Evolutionary conservation across 2,888 invertebrate genomes (phyloP).

Genomic region (Octonoba sinensis): DNA sequence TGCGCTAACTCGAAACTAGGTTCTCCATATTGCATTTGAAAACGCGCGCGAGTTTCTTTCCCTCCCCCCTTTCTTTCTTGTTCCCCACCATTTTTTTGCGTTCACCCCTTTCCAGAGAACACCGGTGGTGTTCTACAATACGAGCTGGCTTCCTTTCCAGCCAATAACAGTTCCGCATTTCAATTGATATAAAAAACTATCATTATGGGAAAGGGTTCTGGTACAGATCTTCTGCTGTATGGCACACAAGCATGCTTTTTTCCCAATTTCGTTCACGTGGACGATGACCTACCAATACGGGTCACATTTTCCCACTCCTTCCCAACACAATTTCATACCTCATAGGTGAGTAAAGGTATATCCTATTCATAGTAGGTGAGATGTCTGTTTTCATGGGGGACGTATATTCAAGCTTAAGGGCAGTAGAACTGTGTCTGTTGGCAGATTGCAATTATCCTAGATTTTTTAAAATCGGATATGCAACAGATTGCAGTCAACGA

Average conservation of each 20-base stretch:
- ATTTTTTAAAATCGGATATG: neutral
- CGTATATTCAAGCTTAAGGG: neutral
- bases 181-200: slow-evolving; percentile 18
- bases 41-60: slow-evolving; percentile 18
- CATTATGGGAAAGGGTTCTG: slow-evolving; percentile 5
- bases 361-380: slow-evolving; percentile 10
- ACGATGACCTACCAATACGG: slow-evolving; percentile 56
- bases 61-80: slow-evolving; percentile 2
- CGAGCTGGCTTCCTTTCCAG: slow-evolving; percentile 33
- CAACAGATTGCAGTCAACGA: neutral
- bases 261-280: slow-evolving; percentile 51
- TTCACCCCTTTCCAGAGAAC: slow-evolving; percentile 23
- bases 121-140: slow-evolving; percentile 47
- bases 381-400: slow-evolving; percentile 24
- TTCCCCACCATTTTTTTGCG: slow-evolving; percentile 5
- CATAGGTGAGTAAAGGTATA: slow-evolving; percentile 27
- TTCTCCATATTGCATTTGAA: neutral
- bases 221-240: slow-evolving; percentile 34
- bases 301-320: slow-evolving; percentile 42
- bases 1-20: slow-evolving; percentile 9
- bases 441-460: neutral
- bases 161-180: slow-evolving; percentile 44
- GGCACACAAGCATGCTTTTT: slow-evolving; percentile 19
- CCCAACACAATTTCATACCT: slow-evolving; percentile 12
- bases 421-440: neutral